phyloP scores from a whole-genome alignment of 2,888 invertebrate genomes.

The Limulus polyphemus region DNA sequence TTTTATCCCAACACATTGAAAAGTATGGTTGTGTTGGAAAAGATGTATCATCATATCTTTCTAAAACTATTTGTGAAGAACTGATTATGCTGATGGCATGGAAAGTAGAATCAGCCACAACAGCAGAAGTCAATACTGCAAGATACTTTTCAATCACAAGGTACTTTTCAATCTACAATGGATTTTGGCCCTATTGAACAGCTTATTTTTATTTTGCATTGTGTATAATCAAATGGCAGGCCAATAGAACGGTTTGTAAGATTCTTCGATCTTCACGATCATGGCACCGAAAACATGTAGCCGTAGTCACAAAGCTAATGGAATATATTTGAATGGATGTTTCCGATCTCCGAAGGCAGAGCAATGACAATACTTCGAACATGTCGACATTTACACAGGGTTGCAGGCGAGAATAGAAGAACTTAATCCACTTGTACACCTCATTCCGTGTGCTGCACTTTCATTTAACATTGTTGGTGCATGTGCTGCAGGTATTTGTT shows the following conservation, averaged over 20 bases:
- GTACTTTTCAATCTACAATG: constrained; percentile 3
- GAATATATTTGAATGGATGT: no score
- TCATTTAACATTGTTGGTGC: neutral
- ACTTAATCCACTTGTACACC: neutral
- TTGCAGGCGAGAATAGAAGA: neutral
- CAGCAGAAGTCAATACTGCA: neutral
- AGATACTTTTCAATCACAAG: neutral
- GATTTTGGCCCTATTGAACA: constrained; percentile 19
- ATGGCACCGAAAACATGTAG: no score
- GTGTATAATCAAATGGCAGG: neutral
- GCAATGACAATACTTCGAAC: no score
- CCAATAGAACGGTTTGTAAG: neutral
- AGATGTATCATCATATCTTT: constrained; percentile 29
- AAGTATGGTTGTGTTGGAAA: constrained; percentile 29
- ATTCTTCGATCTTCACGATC: neutral
- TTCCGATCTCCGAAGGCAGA: no score
- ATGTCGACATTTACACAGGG: no score
- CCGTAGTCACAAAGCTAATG: no score
- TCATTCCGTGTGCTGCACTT: neutral
- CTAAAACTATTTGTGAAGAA: constrained; percentile 31
- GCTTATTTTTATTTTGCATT: constrained; percentile 16
- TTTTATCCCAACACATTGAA: constrained; percentile 28
- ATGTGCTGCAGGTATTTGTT: neutral
- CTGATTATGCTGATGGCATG: constrained; percentile 22
- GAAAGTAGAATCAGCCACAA: neutral